A percentile compares a stretch with the other conserved stretches of the same genome.
Conservation (phyloP, 2,888 invertebrate genomes). For the Orthosia gothica region DNA sequence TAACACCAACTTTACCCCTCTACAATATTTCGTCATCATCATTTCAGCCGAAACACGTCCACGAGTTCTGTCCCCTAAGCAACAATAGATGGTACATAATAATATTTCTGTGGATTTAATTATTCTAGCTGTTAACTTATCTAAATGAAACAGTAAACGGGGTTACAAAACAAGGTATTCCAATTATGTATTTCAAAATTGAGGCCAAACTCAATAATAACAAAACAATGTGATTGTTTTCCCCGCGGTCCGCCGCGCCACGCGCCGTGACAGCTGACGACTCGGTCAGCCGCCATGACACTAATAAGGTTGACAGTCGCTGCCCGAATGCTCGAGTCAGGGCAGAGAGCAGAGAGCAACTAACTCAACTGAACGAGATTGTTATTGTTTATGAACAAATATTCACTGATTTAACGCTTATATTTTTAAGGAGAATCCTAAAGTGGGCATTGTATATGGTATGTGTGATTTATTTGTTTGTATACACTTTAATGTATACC, state of each 20-base stretch:
- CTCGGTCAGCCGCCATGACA: background rate
- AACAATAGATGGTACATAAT: too few relatives aligned
- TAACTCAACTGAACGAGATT: background rate
- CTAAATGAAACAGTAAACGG: background rate
- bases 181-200: background rate
- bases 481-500: too few relatives aligned
- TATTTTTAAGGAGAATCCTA: background rate
- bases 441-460: background rate
- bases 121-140: background rate
- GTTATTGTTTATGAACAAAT: background rate
- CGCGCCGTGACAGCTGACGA: background rate
- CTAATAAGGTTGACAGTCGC: conserved; percentile 1
- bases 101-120: too few relatives aligned
- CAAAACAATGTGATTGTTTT: background rate
- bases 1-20: too few relatives aligned
- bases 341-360: background rate
- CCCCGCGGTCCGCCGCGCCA: background rate
- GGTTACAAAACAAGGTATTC: too few relatives aligned
- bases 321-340: background rate
- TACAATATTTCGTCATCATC: too few relatives aligned
- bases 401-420: background rate
- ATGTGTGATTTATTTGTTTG: too few relatives aligned
- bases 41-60: too few relatives aligned
- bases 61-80: too few relatives aligned
- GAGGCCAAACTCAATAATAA: background rate